phyloP scores from a whole-genome alignment of 2,113 vertebrate genomes.

The Tetraodon nigroviridis region DNA sequence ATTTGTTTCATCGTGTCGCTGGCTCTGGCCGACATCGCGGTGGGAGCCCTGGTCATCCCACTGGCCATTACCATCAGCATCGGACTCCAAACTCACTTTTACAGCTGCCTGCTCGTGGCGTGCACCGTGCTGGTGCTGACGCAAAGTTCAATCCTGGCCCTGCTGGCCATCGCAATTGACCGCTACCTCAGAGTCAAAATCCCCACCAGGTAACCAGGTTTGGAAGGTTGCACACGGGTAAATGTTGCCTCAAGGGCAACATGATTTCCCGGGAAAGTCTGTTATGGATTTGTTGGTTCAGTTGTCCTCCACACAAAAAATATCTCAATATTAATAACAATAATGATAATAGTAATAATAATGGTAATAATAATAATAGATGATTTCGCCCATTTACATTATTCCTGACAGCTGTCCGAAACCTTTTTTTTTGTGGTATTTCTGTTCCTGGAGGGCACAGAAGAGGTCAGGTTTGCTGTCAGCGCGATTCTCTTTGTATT shows the following conservation, averaged over 20 bases:
- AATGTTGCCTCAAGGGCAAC: background rate
- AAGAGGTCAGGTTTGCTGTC: constrained; percentile 4
- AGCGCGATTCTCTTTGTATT: background rate
- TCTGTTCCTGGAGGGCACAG: constrained; percentile 12
- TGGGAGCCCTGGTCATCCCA: constrained; percentile 94
- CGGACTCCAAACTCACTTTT: constrained; percentile 87
- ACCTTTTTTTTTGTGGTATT: background rate
- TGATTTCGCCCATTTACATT: too few relatives aligned
- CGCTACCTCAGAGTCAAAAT: constrained; percentile 96
- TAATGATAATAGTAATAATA: too few relatives aligned
- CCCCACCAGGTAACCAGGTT: constrained; percentile 84
- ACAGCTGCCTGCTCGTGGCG: constrained; percentile 92
- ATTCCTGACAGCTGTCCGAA: too few relatives aligned
- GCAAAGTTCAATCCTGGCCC: constrained; percentile 95
- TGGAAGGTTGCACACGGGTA: background rate
- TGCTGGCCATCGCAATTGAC: constrained; percentile 94
- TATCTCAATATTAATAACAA: too few relatives aligned
- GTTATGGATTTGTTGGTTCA: background rate
- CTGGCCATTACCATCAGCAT: constrained; percentile 93
- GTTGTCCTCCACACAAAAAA: too few relatives aligned
- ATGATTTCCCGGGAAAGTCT: background rate
- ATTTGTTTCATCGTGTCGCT: constrained; percentile 96
- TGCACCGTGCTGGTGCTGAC: constrained; percentile 96
- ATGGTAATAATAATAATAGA: too few relatives aligned
- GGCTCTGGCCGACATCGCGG: constrained; percentile 91